Evolutionary conservation across 2,888 invertebrate genomes (phyloP).

Genomic region (Meganola albula): DNA sequence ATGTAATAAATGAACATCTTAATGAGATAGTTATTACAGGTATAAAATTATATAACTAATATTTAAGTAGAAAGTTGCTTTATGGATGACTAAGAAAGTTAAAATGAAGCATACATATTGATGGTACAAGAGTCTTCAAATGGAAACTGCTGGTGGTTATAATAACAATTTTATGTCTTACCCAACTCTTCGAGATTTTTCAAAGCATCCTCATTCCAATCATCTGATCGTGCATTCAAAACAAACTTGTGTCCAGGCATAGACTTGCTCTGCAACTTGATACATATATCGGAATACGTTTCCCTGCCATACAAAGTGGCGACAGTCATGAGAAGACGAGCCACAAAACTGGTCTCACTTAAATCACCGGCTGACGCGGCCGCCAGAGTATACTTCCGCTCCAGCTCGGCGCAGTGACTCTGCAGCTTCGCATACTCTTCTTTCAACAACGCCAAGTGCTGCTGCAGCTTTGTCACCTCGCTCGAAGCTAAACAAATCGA

Average conservation of each 20-base stretch:
- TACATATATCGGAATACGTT: constrained; percentile 88
- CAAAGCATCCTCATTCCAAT: constrained; percentile 88
- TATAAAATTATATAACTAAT: too few species aligned
- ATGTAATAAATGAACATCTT: too few species aligned
- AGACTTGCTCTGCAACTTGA: constrained; percentile 83
- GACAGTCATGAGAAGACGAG: constrained; percentile 87
- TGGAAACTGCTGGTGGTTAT: too few species aligned
- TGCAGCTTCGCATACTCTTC: constrained; percentile 95
- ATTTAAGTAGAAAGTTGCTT: too few species aligned
- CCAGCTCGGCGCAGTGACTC: constrained; percentile 86
- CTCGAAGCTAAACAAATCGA: constrained; percentile 69
- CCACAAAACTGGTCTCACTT: constrained; percentile 89
- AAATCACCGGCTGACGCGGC: constrained; percentile 82
- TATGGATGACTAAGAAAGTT: too few species aligned
- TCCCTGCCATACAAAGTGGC: constrained; percentile 89
- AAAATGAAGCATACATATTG: too few species aligned
- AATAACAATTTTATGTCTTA: too few species aligned
- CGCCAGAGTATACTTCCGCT: constrained; percentile 89
- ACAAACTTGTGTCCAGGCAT: constrained; percentile 94
- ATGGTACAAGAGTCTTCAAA: too few species aligned
- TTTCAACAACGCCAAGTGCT: constrained; percentile 89
- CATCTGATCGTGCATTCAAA: constrained; percentile 89
- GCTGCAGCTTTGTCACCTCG: constrained; percentile 84
- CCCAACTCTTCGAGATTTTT: constrained; percentile 82
- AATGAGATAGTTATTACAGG: too few species aligned